Percentiles rank a stretch among this genome's conserved stretches.
Conservation (phyloP, 2,797 vertebrate species). For the Otus scops region DNA sequence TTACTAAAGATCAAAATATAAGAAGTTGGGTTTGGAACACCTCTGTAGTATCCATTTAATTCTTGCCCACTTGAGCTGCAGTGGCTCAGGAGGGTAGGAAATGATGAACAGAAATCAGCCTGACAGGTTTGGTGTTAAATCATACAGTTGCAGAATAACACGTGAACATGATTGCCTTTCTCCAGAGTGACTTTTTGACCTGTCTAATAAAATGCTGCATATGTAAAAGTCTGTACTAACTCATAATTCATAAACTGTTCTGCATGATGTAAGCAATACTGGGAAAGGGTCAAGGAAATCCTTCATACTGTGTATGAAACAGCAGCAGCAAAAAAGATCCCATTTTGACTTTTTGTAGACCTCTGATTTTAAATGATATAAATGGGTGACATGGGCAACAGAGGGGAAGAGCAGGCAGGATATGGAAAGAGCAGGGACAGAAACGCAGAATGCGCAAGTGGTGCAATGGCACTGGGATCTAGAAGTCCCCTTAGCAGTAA, state of each 20-base stretch:
- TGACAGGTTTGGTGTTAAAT: not conserved
- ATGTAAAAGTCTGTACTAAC: not conserved
- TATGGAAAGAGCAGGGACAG: not conserved
- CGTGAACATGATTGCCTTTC: not conserved
- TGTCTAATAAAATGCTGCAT: not conserved
- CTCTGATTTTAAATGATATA: not conserved
- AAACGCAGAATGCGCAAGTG: not conserved
- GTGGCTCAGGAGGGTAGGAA: not conserved
- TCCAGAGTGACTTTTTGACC: not conserved
- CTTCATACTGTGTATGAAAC: not conserved
- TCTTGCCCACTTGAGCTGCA: not conserved
- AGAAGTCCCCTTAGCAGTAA: not conserved
- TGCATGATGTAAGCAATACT: not conserved
- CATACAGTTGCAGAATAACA: not conserved
- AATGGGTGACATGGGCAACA: rapidly evolving
- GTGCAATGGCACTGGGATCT: not conserved
- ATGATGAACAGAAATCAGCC: not conserved
- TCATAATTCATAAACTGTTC: not conserved
- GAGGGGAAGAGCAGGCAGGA: not conserved
- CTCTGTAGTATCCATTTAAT: not conserved
- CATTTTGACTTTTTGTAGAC: not conserved
- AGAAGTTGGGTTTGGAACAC: not conserved
- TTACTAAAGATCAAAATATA: not conserved
- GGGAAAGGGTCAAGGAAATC: not conserved
- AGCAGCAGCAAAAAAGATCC: not conserved